Percentiles rank a stretch among this genome's conserved stretches.
Conservation (phyloP, 2,113 vertebrate genomes). For the Aythya baeri region DNA sequence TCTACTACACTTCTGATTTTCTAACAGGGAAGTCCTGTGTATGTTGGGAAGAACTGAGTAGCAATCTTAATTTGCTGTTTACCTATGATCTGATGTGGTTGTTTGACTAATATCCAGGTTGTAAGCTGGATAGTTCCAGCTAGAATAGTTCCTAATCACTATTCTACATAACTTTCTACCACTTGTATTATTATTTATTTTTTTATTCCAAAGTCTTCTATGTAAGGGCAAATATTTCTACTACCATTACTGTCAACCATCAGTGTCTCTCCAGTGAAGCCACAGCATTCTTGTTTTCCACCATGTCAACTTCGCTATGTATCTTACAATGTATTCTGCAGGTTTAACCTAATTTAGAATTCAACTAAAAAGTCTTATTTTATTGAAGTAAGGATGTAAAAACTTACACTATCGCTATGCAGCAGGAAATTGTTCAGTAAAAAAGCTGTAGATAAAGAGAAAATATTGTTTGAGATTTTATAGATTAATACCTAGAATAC, state of each 20-base stretch:
- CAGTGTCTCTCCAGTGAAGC: not conserved
- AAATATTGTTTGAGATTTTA: not conserved
- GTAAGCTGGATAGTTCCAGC: not conserved
- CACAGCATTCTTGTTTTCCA: not conserved
- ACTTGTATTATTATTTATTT: not conserved
- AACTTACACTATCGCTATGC: not conserved
- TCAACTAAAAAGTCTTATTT: not conserved
- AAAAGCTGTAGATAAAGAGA: not conserved
- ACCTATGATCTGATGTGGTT: not conserved
- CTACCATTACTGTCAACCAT: not conserved
- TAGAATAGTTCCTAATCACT: not conserved
- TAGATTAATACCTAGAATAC: not conserved
- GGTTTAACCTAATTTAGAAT: not conserved
- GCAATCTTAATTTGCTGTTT: not conserved
- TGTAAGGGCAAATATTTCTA: not conserved
- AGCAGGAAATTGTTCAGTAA: not conserved
- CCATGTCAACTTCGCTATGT: not conserved
- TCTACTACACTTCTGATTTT: not conserved
- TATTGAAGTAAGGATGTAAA: not conserved
- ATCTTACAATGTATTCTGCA: not conserved
- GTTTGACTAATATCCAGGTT: not conserved
- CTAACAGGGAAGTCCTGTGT: not conserved
- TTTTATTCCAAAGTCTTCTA: not conserved
- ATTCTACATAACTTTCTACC: not conserved
- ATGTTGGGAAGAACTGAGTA: not conserved